Conservation (phyloP, 2,797 vertebrate genomes). For the Trachurus trachurus region DNA sequence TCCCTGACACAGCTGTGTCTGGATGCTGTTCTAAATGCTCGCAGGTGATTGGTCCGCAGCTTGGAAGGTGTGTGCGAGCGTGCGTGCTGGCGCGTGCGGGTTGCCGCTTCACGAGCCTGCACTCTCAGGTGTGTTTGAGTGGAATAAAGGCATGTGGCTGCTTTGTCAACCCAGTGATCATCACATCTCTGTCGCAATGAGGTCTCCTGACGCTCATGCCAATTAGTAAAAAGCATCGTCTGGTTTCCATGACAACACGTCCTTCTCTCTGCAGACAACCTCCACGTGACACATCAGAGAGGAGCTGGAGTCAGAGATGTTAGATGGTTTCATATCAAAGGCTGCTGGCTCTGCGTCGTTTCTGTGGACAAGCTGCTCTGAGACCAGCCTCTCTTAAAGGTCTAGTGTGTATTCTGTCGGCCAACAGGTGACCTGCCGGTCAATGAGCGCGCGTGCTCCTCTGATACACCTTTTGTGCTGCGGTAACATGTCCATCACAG, state of each 20-base stretch:
- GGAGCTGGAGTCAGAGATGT: conserved; percentile 50
- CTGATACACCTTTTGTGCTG: conserved; percentile 28
- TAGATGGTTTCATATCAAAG: conserved; percentile 6
- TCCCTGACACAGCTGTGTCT: conserved; percentile 41
- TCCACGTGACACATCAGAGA: conserved; percentile 71
- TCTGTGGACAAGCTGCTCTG: not conserved
- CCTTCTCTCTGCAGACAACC: conserved; percentile 53
- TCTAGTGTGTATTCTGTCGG: conserved; percentile 33
- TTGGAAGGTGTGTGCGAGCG: conserved; percentile 63
- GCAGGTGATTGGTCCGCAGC: conserved; percentile 56
- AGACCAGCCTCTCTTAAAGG: conserved; percentile 31
- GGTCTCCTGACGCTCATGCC: not conserved
- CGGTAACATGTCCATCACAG: conserved; percentile 20
- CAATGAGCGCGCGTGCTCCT: conserved; percentile 19
- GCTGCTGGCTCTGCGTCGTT: not conserved
- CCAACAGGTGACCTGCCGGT: conserved; percentile 58
- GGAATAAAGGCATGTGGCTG: not conserved
- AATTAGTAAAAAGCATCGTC: conserved; percentile 50
- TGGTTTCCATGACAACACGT: conserved; percentile 78
- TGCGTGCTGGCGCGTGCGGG: conserved; percentile 13
- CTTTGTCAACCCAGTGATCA: not conserved
- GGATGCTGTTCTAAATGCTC: conserved; percentile 12
- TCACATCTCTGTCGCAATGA: not conserved
- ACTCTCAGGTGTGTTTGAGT: not conserved
- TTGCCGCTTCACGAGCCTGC: not conserved